Evolutionary conservation across 2,113 vertebrate genomes (phyloP), one percentile per base, ranked within the genome.

Genomic region (Sterrhoptilus dennistouni): DNA sequence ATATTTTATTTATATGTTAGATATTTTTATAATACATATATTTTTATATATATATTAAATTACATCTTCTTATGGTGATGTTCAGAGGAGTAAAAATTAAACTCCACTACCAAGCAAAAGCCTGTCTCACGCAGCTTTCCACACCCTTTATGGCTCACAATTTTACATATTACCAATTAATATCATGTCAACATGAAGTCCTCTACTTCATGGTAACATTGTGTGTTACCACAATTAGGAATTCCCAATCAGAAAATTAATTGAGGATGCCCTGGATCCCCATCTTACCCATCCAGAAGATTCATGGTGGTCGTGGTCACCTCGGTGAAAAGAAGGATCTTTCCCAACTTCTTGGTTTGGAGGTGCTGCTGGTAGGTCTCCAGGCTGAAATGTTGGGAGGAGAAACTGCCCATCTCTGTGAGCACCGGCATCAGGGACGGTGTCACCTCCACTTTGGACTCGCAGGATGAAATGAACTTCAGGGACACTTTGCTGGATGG

Each of bases 271-370:
- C 70, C 35, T 35, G 52, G 14, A 47, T 21, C 22, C 50, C 44
- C 29, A 49, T 38, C 97, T 99, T 97, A 99, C 99, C 99, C 99
- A 4, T 99, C 98, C 65, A 99, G 97, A n/a, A 99, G 98, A 81
- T 97, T 97, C 99, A 99, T 99, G 44, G 99, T 99, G 5, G 98
- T 98, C 1, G 98, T 92, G 10, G 97, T 97, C 19, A 99, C 98
- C 87, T 99, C 98, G 1, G 98, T 83, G 28, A 99, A 99, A 33
- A 99, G 97, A 52, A 99, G 28, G 5, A 97, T 96, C 90, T 97
- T 98, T 0, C 99, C 99, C 59, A 99, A 97, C 2, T 82, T 95
- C 52, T 91, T 94, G 50, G 98, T 99, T 47, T 97, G 97, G 93
- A 99, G 97, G 82, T 99, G 98, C 61, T 98, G 91, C 22, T 86